A percentile compares a stretch with the other conserved stretches of the same genome.
Conservation (phyloP, 2,888 invertebrate genomes). For the Omphaloscelis lunosa region DNA sequence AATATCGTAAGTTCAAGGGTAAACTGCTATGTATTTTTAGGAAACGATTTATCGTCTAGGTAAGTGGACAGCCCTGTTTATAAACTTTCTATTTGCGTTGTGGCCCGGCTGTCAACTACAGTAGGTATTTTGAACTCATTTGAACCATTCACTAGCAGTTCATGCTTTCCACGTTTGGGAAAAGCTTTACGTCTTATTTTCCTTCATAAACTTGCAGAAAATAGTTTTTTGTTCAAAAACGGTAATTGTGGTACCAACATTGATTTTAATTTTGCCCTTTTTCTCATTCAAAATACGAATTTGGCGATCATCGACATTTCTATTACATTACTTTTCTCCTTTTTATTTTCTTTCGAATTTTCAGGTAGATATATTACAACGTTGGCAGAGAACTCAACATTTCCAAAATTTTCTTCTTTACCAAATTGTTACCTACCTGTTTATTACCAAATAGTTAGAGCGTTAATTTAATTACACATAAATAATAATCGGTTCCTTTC, state of each 20-base stretch:
- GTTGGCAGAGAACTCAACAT: not conserved
- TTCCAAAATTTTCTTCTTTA: not conserved
- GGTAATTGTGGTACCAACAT: not conserved
- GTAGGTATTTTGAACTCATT: conserved; percentile 10
- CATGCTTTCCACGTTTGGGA: conserved; percentile 1
- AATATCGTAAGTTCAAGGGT: not conserved
- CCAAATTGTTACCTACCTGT: not conserved
- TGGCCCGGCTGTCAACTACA: conserved; percentile 29
- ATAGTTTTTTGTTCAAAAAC: not conserved
- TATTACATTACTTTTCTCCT: not conserved
- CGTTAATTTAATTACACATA: conserved; percentile 21
- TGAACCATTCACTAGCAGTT: conserved; percentile 14
- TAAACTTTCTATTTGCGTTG: conserved; percentile 41
- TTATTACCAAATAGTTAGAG: not conserved
- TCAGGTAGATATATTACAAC: not conserved
- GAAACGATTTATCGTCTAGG: not conserved
- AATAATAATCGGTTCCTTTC: conserved; percentile 16
- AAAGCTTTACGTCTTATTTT: not conserved
- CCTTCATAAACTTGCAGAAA: not conserved
- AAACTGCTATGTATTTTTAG: not conserved
- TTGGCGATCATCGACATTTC: not conserved
- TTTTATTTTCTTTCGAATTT: not conserved
- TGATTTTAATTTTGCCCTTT: not conserved
- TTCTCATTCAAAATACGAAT: not conserved
- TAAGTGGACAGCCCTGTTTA: conserved; percentile 40